Base-by-base conservation (phyloP, 2,113 vertebrate genomes). In the Columbina picui region DNA sequence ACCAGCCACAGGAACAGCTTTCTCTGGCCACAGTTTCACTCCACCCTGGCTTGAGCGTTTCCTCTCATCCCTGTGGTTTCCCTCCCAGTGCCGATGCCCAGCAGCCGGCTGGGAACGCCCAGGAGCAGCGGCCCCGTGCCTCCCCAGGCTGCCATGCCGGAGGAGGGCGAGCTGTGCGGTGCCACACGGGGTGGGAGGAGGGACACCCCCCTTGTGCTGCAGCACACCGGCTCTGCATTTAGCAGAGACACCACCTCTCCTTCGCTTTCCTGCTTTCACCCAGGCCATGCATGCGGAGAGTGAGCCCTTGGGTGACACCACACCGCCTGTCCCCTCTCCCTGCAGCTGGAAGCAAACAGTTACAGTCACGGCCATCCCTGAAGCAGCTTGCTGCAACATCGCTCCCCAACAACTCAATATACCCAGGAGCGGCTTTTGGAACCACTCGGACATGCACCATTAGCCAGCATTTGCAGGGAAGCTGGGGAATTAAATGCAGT, bases 271-370 rank as follows among this genome's bases (percentile, higher is more conserved):
- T 34, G 9, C 19, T 12, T 25, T 7, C 2, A 11, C 18, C 20
- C 57, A 1, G 32, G 11, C 39, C 3, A 0, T 0, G 3, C 25
- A 22, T 0, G 3, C 70, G 4, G 14, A 19, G 56, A 4, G 16
- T 3, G 1, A 78, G 38, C 26, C n/a, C 29, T 3, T 0, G 9
- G 67, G 34, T 29, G 67, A 75, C 7, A 3, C 39, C 68, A 3
- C 1, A 0, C n/a, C 0, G 11, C 39, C 32, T 2, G 57, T n/a
- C 25, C 79, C 38, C 26, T 27, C 45, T 74, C 73, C 34, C 57
- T 4, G 50, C 21, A 5, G 14, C 59, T 52, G 12, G 56, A 5
- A 64, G 15, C 12, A 3, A 52, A 10, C 5, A 0, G 18, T 16
- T 12, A 34, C 20, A 3, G 39, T 5, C 34, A 1, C 11, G 0